phyloP scores from a whole-genome alignment of 2,888 invertebrate species.

The Melanostoma mellinum region DNA sequence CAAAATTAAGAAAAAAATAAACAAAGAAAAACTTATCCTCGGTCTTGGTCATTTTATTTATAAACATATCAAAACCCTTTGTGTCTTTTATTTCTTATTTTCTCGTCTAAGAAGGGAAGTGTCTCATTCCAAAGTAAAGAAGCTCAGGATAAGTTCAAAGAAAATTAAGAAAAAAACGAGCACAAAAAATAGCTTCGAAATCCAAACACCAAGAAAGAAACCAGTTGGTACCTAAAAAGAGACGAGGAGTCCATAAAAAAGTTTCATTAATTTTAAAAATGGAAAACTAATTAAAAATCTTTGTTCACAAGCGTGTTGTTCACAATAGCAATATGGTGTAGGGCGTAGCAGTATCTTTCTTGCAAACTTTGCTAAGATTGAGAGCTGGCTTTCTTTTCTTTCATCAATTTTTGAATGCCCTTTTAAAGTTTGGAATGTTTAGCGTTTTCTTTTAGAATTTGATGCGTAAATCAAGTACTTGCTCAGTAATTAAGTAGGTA shows the following conservation, averaged over 20 bases:
- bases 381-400: too few species aligned
- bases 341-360: constrained; percentile 41
- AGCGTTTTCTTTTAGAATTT: too few species aligned
- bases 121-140: constrained; percentile 1
- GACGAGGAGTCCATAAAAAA: constrained; percentile 27
- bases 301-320: constrained; percentile 49
- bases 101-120: background rate
- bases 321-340: constrained; percentile 45
- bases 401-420: too few species aligned
- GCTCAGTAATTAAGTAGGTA: too few species aligned
- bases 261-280: constrained; percentile 66
- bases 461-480: too few species aligned
- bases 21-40: constrained; percentile 35
- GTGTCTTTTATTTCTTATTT: background rate
- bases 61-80: constrained; percentile 45
- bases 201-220: constrained; percentile 13
- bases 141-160: constrained; percentile 5
- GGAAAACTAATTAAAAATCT: constrained; percentile 68
- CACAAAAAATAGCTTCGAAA: background rate
- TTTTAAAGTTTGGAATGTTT: too few species aligned
- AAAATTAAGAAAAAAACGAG: too few species aligned
- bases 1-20: background rate
- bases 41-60: constrained; percentile 47
- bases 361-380: constrained; percentile 51
- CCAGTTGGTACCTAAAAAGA: background rate